Evolutionary conservation across 2,797 vertebrate species (phyloP).

Genomic region (Adelosebastes latens): DNA sequence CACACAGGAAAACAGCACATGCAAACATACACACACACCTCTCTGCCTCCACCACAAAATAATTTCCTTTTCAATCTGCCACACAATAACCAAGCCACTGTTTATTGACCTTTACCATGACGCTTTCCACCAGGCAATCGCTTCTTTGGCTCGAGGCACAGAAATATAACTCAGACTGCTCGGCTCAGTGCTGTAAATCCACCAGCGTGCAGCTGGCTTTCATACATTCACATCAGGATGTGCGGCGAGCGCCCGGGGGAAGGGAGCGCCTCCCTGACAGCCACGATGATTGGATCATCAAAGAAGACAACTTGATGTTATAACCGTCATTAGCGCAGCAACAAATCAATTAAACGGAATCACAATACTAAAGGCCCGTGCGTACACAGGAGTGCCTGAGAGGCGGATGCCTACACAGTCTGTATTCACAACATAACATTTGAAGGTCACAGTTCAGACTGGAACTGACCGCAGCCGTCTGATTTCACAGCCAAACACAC

Average conservation of each 20-base stretch:
- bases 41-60: slow-evolving; percentile 52
- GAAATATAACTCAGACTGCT: slow-evolving; percentile 27
- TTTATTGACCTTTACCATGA: slow-evolving; percentile 73
- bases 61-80: slow-evolving; percentile 77
- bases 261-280: slow-evolving; percentile 37
- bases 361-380: not conserved
- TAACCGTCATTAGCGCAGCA: slow-evolving; percentile 42
- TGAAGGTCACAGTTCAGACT: not conserved
- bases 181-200: slow-evolving; percentile 34
- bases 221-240: slow-evolving; percentile 11
- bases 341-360: slow-evolving; percentile 63
- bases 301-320: slow-evolving; percentile 47
- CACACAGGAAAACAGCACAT: slow-evolving; percentile 1
- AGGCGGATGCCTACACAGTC: not conserved
- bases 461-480: not conserved
- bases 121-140: slow-evolving; percentile 54
- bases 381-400: not conserved
- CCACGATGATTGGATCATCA: slow-evolving; percentile 54
- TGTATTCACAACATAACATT: not conserved
- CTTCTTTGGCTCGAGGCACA: slow-evolving; percentile 48
- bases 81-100: slow-evolving; percentile 61
- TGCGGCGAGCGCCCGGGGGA: not conserved
- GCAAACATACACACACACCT: not conserved
- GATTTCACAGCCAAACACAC: not conserved
- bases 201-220: slow-evolving; percentile 21